Evolutionary conservation across 2,113 vertebrate genomes (phyloP).

Genomic region (Pristiophorus japonicus): DNA sequence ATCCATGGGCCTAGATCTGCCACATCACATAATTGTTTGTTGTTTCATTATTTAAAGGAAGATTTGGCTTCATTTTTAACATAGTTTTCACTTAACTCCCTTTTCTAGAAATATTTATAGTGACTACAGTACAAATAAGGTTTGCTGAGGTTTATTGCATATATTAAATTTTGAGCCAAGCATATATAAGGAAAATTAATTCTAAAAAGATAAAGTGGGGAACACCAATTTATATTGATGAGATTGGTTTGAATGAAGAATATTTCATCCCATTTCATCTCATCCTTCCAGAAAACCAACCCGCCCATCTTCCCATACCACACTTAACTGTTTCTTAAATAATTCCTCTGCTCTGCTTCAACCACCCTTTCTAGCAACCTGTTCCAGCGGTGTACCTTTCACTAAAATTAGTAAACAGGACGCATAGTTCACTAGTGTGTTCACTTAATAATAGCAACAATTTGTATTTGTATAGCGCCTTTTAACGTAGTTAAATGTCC

Average conservation of each 20-base stretch:
- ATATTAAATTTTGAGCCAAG: neutral
- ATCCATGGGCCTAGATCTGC: neutral
- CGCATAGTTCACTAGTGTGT: neutral
- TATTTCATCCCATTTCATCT: neutral
- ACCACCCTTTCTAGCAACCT: neutral
- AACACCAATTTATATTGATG: neutral
- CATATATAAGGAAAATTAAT: neutral
- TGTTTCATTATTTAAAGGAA: slow-evolving; percentile 17
- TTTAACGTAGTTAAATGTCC: no score
- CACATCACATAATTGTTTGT: neutral
- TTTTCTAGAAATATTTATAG: neutral
- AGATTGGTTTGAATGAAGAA: neutral
- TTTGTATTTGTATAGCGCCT: no score
- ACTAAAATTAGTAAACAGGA: neutral
- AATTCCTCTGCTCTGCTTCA: no score
- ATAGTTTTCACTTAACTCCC: neutral
- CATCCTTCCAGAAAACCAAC: neutral
- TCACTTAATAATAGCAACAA: no score
- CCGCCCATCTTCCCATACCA: neutral
- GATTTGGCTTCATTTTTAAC: slow-evolving; percentile 2
- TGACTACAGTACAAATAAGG: neutral
- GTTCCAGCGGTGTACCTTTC: neutral
- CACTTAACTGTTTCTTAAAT: neutral
- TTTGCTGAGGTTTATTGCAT: neutral
- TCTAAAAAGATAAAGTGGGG: neutral